Evolutionary conservation across 2,888 invertebrate genomes (phyloP).

Genomic region (Cheilosia scutellata): DNA sequence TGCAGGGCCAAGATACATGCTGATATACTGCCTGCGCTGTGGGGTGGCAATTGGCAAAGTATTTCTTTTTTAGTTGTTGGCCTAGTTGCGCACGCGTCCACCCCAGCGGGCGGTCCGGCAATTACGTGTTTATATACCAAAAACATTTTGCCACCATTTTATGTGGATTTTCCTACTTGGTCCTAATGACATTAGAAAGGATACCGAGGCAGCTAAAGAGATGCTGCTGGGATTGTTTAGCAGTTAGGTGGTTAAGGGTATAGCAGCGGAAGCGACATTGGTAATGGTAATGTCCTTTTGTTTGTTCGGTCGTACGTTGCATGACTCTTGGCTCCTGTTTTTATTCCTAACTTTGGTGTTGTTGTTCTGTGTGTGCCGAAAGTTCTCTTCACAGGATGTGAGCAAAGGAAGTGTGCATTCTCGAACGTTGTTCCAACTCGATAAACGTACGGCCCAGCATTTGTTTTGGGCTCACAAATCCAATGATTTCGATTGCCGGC

Average conservation of each 20-base stretch:
- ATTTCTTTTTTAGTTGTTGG: slow-evolving; percentile 12
- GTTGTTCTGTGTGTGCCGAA: slow-evolving; percentile 37
- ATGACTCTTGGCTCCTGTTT: slow-evolving; percentile 72
- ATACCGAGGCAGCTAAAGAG: slow-evolving; percentile 32
- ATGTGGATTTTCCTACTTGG: slow-evolving; percentile 74
- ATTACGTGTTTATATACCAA: slow-evolving; percentile 77
- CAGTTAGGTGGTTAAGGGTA: slow-evolving; percentile 57
- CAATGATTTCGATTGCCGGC: slow-evolving; percentile 79
- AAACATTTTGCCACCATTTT: slow-evolving; percentile 76
- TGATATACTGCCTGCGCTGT: slow-evolving; percentile 13
- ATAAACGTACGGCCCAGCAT: slow-evolving; percentile 64
- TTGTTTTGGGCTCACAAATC: slow-evolving; percentile 65
- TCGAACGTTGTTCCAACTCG: slow-evolving; percentile 70
- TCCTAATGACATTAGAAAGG: slow-evolving; percentile 70
- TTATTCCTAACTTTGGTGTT: slow-evolving; percentile 21
- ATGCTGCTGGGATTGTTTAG: slow-evolving; percentile 65
- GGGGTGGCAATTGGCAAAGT: slow-evolving; percentile 20
- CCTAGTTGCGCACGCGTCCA: slow-evolving; percentile 77
- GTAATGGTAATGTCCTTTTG: slow-evolving; percentile 77
- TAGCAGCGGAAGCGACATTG: slow-evolving; percentile 69
- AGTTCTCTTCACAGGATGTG: slow-evolving; percentile 50
- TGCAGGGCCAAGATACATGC: slow-evolving; percentile 23
- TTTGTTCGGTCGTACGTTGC: slow-evolving; percentile 69
- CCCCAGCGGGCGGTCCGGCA: slow-evolving; percentile 78
- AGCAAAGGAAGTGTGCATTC: slow-evolving; percentile 71